Evolutionary conservation across 2,888 invertebrate species (phyloP), one percentile per base, ranked within the genome.

Genomic region (Coenonympha glycerion): DNA sequence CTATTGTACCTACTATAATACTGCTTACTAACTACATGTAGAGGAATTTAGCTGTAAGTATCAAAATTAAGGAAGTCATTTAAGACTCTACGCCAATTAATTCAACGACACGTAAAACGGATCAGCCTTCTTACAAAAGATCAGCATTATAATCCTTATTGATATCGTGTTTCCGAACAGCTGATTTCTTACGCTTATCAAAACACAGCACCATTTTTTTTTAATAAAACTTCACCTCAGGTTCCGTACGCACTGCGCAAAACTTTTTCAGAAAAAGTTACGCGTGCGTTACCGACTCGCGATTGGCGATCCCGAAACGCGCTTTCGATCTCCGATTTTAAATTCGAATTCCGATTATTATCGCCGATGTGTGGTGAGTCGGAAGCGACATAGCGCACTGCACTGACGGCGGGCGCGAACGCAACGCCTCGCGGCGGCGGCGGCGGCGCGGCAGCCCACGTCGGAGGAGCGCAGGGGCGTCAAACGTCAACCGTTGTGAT

Each of bases 401-500:
- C n/a, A n/a, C n/a, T n/a, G n/a, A n/a, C n/a, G n/a, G n/a, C n/a
- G n/a, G n/a, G 63, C 61, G 67, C 64, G 68, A 63, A 54, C 60
- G 61, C 57, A 53, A 59, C 61, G 64, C 66, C 62, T n/a, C n/a
- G n/a, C 55, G 64, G 65, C 60, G 60, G 52, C 41, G 26, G 33
- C 52, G 34, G 36, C 56, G 61, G 62, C 68, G 66, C 77, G 74
- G 76, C 49, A 47, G 55, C 73, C 79, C n/a, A n/a, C n/a, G n/a
- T n/a, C n/a, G n/a, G n/a, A n/a, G 74, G 74, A 73, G 78, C 76
- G 75, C 78, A 84, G 85, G 85, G 85, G 76, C 76, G 78, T 73
- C 79, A 75, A 74, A 66, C 58, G 52, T 60, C n/a, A 53, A 47
- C 47, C 37, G 39, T 47, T 58, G 64, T 62, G 68, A 62, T 66